phyloP scores from a whole-genome alignment of 2,888 invertebrate genomes.

The Drosophila anomelani region DNA sequence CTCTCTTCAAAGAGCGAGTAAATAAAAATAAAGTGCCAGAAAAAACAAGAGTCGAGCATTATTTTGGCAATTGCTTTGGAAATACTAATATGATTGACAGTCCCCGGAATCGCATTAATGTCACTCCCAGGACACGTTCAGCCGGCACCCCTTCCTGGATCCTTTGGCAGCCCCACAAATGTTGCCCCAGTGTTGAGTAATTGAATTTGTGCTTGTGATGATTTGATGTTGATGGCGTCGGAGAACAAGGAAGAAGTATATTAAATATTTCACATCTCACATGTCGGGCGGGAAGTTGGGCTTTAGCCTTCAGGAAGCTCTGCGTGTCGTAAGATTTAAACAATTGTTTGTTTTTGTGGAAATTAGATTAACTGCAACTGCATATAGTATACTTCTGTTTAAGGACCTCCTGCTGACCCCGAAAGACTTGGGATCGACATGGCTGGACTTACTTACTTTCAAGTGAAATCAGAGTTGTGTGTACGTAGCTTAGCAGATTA shows the following conservation, averaged over 20 bases:
- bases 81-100: slow-evolving; percentile 77
- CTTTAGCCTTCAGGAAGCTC: background rate
- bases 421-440: background rate
- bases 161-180: slow-evolving; percentile 12
- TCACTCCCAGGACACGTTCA: slow-evolving; percentile 68
- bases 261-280: slow-evolving; percentile 49
- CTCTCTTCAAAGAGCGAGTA: slow-evolving; percentile 59
- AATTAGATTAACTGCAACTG: slow-evolving; percentile 62
- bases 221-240: slow-evolving; percentile 60
- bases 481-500: slow-evolving; percentile 48
- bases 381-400: background rate
- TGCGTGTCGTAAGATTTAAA: slow-evolving; percentile 51
- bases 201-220: slow-evolving; percentile 79
- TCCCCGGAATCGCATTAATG: slow-evolving; percentile 80
- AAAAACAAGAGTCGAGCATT: slow-evolving; percentile 45
- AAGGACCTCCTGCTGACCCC: background rate
- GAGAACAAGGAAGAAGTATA: slow-evolving; percentile 29
- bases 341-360: slow-evolving; percentile 56
- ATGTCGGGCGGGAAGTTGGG: slow-evolving; percentile 1
- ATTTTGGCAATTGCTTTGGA: slow-evolving; percentile 42
- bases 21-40: slow-evolving; percentile 45
- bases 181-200: slow-evolving; percentile 65
- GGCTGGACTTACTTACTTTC: background rate
- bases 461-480: slow-evolving; percentile 38
- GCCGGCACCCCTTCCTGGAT: background rate